Conservation (phyloP, 2,888 invertebrate species). For the Melanotus villosus region DNA sequence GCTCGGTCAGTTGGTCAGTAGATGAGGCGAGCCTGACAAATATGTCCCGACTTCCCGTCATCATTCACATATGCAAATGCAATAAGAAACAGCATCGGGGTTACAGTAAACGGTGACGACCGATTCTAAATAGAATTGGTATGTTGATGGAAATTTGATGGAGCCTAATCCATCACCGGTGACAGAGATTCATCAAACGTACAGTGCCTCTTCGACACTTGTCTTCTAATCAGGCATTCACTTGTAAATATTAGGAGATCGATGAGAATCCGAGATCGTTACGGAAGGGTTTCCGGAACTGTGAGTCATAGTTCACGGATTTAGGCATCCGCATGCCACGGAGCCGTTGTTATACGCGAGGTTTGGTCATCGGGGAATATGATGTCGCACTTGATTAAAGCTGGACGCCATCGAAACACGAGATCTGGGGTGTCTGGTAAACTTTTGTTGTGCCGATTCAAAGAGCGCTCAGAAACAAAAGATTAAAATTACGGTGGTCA, state of each 20-base stretch:
- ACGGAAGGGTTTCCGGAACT: constrained; percentile 60
- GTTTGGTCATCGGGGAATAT: too few relatives aligned
- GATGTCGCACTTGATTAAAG: constrained; percentile 64
- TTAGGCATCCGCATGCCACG: constrained; percentile 35
- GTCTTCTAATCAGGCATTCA: constrained; percentile 67
- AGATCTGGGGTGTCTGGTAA: constrained; percentile 55
- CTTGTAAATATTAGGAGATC: constrained; percentile 65
- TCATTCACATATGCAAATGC: constrained; percentile 62
- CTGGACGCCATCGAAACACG: constrained; percentile 51
- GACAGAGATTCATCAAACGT: constrained; percentile 65
- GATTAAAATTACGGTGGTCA: constrained; percentile 65
- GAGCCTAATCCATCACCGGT: constrained; percentile 65
- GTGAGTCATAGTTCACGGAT: constrained; percentile 43
- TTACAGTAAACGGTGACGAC: constrained; percentile 41
- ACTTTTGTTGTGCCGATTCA: constrained; percentile 63
- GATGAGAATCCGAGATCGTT: constrained; percentile 62
- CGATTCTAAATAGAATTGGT: constrained; percentile 58
- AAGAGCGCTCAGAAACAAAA: constrained; percentile 66
- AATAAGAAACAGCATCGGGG: constrained; percentile 45
- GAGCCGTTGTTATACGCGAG: too few relatives aligned
- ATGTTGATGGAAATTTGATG: constrained; percentile 66
- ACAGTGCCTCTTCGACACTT: constrained; percentile 53
- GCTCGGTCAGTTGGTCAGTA: constrained; percentile 66
- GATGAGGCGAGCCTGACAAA: constrained; percentile 66
- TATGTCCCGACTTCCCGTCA: constrained; percentile 60